Conservation (phyloP, 2,113 vertebrate species). For the Oryzias curvinotus region DNA sequence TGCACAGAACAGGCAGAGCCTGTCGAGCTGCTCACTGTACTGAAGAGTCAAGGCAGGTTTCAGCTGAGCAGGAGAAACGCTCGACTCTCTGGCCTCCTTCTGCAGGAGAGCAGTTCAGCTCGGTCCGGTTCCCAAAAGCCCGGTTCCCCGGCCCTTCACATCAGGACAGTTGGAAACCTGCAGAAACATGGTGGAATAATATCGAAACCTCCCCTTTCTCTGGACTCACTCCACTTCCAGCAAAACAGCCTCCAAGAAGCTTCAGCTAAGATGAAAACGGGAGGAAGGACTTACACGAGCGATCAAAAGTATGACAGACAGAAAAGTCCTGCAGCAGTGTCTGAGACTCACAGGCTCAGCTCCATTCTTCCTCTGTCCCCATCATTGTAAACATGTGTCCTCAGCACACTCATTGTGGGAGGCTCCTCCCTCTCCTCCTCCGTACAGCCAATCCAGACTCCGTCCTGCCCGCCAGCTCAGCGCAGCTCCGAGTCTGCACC, state of each 20-base stretch:
- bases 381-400: conserved; percentile 70
- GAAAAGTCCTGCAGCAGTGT: background rate
- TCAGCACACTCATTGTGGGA: conserved; percentile 60
- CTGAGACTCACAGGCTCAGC: conserved; percentile 40
- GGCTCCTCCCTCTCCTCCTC: conserved; percentile 51
- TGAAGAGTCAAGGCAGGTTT: conserved; percentile 2
- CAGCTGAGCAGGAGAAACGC: background rate
- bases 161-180: background rate
- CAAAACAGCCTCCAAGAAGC: background rate
- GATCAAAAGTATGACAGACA: background rate
- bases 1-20: background rate
- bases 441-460: conserved; percentile 58
- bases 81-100: conserved; percentile 6
- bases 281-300: background rate
- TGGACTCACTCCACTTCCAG: background rate
- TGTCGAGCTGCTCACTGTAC: background rate
- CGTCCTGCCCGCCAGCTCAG: conserved; percentile 40
- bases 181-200: too few relatives aligned
- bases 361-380: conserved; percentile 43
- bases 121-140: background rate
- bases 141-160: background rate
- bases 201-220: background rate
- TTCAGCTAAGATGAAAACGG: background rate
- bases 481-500: conserved; percentile 31
- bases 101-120: conserved; percentile 24